Conservation (phyloP, 2,797 vertebrate genomes). For the Valencia hispanica region DNA sequence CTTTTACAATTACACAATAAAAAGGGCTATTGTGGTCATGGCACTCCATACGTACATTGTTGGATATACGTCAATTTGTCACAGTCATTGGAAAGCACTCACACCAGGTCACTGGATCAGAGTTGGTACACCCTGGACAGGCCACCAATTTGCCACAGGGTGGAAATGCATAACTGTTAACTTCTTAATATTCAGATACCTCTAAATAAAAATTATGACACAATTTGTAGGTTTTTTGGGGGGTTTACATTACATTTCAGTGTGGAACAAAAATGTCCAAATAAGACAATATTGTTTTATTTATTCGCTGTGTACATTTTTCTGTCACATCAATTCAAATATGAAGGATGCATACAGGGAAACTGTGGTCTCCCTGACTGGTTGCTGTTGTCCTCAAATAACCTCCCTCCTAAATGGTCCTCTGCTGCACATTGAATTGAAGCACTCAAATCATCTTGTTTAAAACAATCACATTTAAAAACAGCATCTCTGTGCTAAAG, state of each 20-base stretch:
- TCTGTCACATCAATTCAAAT: not conserved
- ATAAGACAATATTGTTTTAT: not conserved
- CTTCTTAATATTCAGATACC: not conserved
- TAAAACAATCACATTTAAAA: not conserved
- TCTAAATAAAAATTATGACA: not conserved
- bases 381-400: conserved; percentile 36
- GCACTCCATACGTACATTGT: not conserved
- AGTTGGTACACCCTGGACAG: not conserved
- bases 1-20: not conserved
- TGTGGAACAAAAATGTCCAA: not conserved
- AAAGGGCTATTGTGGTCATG: not conserved
- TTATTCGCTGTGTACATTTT: not conserved
- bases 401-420: conserved; percentile 17
- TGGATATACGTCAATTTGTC: not conserved
- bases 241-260: too few species aligned
- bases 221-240: too few species aligned
- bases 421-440: not conserved
- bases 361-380: not conserved
- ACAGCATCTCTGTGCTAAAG: not conserved
- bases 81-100: not conserved
- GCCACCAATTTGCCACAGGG: not conserved
- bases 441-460: not conserved
- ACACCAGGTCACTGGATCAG: not conserved
- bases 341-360: conserved; percentile 5
- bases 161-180: not conserved